Base-by-base conservation (phyloP, 2,797 vertebrate genomes). In the Simalia tracyae region DNA sequence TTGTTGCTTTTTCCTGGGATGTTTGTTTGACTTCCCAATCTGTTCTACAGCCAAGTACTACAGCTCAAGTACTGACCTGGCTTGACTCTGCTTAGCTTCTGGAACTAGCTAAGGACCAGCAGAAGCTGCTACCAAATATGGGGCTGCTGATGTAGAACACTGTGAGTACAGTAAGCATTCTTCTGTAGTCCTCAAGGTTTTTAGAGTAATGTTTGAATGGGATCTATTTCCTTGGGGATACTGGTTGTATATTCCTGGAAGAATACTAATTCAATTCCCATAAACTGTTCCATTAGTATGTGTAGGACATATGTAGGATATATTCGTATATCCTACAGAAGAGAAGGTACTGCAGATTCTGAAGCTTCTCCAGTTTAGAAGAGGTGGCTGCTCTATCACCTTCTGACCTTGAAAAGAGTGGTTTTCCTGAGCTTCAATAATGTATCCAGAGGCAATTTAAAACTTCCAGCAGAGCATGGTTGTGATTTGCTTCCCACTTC, bases 391-490 rank as follows among this genome's bases (percentile, higher is more conserved):
- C 11, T 64, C 56, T 19, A n/a, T 87, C 42, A 14, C 50, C 24
- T 64, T 64, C 68, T 92, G 89, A 92, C 89, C 92, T 92, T 92
- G 89, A 92, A 88, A 90, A n/a, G 46, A 87, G 26, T 36, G 10
- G 15, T 50, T 88, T 76, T 68, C 46, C 64, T 81, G 57, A 46
- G 66, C 92, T 87, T 81, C 56, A 92, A 87, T 57, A 31, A 87
- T 50, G 1, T 63, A 87, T 90, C 19, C 89, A 84, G 92, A 59
- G 56, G 89, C 89, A 92, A 92, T 68, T 90, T 92, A 90, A 87
- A 92, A 90, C 89, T 90, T 92, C 59, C 42, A 64, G 72, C 85
- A 90, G 81, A 84, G 66, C 76, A 89, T 60, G 46, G 87, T 56
- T 89, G 86, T 92, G 50, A 87, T 90, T 84, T 87, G 68, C 68